phyloP scores from a whole-genome alignment of 2,797 vertebrate species.

The Gallirallus australis region DNA sequence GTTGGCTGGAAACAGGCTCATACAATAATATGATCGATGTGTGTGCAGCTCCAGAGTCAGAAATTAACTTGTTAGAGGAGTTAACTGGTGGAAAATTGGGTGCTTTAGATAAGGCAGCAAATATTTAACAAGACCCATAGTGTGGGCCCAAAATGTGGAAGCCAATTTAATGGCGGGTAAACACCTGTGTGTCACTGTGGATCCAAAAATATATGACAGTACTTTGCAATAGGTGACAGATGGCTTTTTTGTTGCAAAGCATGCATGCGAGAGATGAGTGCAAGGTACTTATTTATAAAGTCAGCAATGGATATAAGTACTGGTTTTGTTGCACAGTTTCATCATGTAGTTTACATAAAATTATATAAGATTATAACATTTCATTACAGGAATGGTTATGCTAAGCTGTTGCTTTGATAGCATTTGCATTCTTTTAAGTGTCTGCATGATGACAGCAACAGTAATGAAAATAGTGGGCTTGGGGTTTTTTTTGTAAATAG shows the following conservation, averaged over 20 bases:
- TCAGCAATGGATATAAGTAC: neutral
- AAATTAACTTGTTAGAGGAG: neutral
- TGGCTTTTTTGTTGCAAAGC: constrained; percentile 15
- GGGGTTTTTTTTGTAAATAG: neutral
- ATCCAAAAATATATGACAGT: neutral
- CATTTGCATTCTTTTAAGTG: constrained; percentile 16
- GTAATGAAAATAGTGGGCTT: constrained; percentile 36
- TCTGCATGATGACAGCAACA: constrained; percentile 18
- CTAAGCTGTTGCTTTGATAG: constrained; percentile 28
- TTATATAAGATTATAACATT: constrained; percentile 7
- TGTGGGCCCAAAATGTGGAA: neutral
- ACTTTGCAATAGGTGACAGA: constrained; percentile 21
- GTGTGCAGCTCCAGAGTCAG: neutral
- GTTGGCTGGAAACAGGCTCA: neutral
- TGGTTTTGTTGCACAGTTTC: neutral
- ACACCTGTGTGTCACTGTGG: neutral
- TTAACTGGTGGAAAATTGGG: neutral
- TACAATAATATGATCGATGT: neutral
- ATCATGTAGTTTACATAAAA: constrained; percentile 34
- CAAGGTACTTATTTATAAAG: constrained; percentile 34
- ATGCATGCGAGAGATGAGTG: neutral
- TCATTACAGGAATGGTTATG: constrained; percentile 24
- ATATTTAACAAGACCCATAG: neutral
- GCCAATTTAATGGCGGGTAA: neutral
- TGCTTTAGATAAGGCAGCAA: neutral